phyloP scores from a whole-genome alignment of 1,140 invertebrate species.

The Scaptomyza montana region DNA sequence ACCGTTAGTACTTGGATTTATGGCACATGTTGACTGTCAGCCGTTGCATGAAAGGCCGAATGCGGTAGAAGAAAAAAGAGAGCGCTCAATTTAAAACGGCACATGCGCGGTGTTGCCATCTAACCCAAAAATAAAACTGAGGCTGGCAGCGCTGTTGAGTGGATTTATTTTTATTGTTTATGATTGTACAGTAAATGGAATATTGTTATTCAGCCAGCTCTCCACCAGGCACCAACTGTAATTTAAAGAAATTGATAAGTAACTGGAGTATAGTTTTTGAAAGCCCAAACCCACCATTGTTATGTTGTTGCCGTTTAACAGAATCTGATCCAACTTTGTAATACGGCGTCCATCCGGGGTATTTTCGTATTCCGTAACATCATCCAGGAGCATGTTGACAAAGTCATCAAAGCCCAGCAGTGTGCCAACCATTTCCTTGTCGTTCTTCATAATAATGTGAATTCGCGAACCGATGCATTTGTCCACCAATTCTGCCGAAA shows the following conservation, averaged over 20 bases:
- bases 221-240: constrained; percentile 88
- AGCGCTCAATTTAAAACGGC: constrained; percentile 34
- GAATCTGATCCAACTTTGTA: constrained; percentile 98
- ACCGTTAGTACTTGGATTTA: constrained; percentile 72
- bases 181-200: constrained; percentile 40
- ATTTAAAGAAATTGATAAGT: constrained; percentile 50
- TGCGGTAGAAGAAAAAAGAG: constrained; percentile 21
- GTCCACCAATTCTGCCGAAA: constrained; percentile 95
- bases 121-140: background rate
- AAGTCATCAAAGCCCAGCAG: constrained; percentile 99
- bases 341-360: constrained; percentile 98
- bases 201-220: constrained; percentile 86
- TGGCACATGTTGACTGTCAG: constrained; percentile 75
- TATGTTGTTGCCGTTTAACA: constrained; percentile 99
- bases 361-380: constrained; percentile 97
- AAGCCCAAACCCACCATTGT: constrained; percentile 91
- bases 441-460: constrained; percentile 99
- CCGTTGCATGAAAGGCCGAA: constrained; percentile 31
- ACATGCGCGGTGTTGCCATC: constrained; percentile 56
- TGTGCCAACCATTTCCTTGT: constrained; percentile 99
- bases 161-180: constrained; percentile 38
- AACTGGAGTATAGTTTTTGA: no score
- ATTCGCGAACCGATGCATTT: constrained; percentile 99
- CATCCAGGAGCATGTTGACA: constrained; percentile 98
- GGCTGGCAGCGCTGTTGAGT: background rate